Conservation (phyloP, 1,140 invertebrate species). For the Drosophila willistoni region DNA sequence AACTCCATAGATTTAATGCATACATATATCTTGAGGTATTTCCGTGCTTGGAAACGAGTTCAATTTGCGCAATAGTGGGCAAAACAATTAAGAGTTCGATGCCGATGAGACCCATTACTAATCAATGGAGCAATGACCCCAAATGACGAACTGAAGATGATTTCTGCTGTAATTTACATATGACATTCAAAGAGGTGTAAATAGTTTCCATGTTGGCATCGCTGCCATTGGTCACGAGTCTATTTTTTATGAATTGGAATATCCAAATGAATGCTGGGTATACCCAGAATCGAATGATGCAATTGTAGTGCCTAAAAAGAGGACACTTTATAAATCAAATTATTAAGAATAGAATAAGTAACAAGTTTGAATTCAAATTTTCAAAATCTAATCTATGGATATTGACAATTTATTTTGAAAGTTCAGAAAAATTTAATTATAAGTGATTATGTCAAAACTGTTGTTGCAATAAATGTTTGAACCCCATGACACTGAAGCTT, state of each 20-base stretch:
- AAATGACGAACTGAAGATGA: background rate
- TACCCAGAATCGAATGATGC: too few relatives aligned
- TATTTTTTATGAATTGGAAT: background rate
- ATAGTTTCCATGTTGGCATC: background rate
- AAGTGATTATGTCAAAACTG: too few relatives aligned
- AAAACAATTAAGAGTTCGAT: slow-evolving; percentile 12
- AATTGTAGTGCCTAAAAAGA: too few relatives aligned
- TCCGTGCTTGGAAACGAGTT: slow-evolving; percentile 68
- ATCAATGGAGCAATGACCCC: slow-evolving; percentile 36
- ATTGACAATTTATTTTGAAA: too few relatives aligned
- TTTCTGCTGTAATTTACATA: slow-evolving; percentile 1
- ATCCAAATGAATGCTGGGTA: background rate
- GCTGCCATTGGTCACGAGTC: background rate
- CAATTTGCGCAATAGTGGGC: slow-evolving; percentile 58
- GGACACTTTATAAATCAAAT: background rate
- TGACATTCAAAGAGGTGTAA: background rate
- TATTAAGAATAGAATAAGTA: too few relatives aligned
- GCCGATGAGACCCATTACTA: slow-evolving; percentile 22
- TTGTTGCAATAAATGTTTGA: too few relatives aligned
- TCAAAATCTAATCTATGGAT: too few relatives aligned
- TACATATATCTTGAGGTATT: slow-evolving; percentile 39
- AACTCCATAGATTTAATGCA: slow-evolving; percentile 18
- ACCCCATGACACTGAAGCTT: too few relatives aligned
- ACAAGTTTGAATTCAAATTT: too few relatives aligned
- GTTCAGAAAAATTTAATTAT: too few relatives aligned